These are phyloP conservation scores for Escarpia spicata DNA, from an alignment of 2,888 invertebrate genomes.

Conservation along the genomic window DNA sequence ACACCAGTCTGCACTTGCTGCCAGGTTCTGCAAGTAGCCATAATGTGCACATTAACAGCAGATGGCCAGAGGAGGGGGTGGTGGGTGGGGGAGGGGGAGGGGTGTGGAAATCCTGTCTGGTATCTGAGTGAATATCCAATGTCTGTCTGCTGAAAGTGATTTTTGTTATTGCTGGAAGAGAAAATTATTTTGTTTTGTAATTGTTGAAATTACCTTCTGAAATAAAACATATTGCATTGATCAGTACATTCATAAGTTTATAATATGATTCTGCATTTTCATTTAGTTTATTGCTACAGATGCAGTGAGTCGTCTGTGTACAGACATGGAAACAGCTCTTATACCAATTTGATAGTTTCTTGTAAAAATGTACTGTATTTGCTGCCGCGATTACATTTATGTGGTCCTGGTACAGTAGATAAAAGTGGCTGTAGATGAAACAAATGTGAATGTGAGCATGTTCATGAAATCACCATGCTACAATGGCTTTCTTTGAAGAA, in stretches of 20 bases:
- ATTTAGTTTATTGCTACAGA: background rate
- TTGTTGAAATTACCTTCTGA: background rate
- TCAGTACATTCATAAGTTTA: background rate
- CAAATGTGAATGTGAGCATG: too few relatives aligned
- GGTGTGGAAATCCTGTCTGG: background rate
- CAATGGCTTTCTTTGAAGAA: background rate
- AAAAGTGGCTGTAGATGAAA: background rate
- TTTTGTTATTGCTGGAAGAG: background rate
- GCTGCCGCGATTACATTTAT: background rate
- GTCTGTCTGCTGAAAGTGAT: background rate
- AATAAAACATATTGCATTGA: background rate
- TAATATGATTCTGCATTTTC: background rate
- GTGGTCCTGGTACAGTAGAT: background rate
- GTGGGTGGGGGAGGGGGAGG: background rate
- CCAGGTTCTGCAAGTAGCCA: background rate
- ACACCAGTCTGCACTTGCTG: conserved; percentile 12
- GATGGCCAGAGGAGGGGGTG: background rate
- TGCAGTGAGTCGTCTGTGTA: background rate
- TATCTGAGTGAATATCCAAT: background rate
- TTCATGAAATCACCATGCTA: background rate
- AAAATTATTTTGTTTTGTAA: background rate
- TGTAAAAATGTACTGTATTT: background rate
- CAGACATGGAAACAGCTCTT: background rate
- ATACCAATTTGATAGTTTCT: background rate
- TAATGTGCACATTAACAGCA: conserved; percentile 13